phyloP scores from a whole-genome alignment of 2,888 invertebrate genomes.

The Ptilodon capucinus region DNA sequence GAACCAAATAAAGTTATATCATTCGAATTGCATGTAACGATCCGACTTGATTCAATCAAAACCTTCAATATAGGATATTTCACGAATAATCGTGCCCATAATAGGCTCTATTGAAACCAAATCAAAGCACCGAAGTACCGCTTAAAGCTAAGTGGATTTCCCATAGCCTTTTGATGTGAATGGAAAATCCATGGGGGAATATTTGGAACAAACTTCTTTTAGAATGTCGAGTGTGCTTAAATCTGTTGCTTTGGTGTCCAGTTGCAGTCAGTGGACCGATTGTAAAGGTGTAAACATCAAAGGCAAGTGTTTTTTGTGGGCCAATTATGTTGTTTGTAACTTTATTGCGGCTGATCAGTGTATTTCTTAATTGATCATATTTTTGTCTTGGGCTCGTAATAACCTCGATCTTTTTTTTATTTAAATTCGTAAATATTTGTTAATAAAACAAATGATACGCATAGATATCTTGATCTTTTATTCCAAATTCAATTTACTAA shows the following conservation, averaged over 20 bases:
- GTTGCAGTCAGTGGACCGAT: neutral
- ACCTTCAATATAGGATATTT: neutral
- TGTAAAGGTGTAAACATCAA: conserved; percentile 1
- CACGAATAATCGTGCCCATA: neutral
- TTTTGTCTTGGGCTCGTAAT: no score
- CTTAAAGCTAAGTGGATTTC: neutral
- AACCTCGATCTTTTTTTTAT: no score
- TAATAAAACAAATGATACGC: no score
- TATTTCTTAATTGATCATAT: neutral
- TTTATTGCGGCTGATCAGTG: neutral
- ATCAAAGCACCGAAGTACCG: neutral
- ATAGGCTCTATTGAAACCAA: neutral
- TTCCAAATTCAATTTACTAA: no score
- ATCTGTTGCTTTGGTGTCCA: neutral
- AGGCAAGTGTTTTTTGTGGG: neutral
- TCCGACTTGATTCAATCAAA: neutral
- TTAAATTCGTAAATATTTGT: no score
- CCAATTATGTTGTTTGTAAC: neutral
- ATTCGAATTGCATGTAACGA: neutral
- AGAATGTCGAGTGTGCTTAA: neutral
- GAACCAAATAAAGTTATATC: neutral
- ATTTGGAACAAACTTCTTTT: conserved; percentile 1
- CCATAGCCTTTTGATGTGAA: neutral
- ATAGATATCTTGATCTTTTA: no score
- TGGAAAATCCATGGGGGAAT: neutral